A percentile compares a stretch with the other conserved stretches of the same genome.
Conservation (phyloP, 1,140 invertebrate genomes). For the Drosophila arawakana region DNA sequence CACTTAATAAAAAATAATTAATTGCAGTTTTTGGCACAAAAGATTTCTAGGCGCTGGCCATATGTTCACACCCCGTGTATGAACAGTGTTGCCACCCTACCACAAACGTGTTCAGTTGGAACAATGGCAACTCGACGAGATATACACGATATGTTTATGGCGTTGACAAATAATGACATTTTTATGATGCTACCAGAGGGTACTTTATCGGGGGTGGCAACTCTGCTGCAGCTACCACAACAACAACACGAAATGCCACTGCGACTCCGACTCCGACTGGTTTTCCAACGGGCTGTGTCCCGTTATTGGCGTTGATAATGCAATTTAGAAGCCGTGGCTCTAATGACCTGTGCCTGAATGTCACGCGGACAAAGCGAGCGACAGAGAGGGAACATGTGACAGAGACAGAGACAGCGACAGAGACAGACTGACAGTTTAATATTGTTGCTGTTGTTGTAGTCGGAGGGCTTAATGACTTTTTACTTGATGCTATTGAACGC, state of each 20-base stretch:
- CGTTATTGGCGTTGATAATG: slow-evolving; percentile 80
- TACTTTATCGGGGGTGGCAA: slow-evolving; percentile 2
- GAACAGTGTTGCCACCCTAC: slow-evolving; percentile 35
- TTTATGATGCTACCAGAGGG: slow-evolving; percentile 55
- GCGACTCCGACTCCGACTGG: background rate
- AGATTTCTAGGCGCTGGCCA: slow-evolving; percentile 49
- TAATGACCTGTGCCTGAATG: slow-evolving; percentile 72
- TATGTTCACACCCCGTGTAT: slow-evolving; percentile 68
- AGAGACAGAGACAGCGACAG: slow-evolving; percentile 3
- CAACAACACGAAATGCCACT: background rate
- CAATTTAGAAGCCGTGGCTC: slow-evolving; percentile 74
- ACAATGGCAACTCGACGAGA: slow-evolving; percentile 15
- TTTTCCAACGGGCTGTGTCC: slow-evolving; percentile 37
- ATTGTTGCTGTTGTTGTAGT: slow-evolving; percentile 58
- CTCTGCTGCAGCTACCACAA: slow-evolving; percentile 5
- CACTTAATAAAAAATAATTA: slow-evolving; percentile 81
- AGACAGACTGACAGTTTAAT: slow-evolving; percentile 55
- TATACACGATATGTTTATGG: slow-evolving; percentile 55
- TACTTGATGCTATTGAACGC: slow-evolving; percentile 57
- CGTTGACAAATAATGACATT: slow-evolving; percentile 83
- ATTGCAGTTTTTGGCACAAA: slow-evolving; percentile 73
- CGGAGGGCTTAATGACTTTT: slow-evolving; percentile 76
- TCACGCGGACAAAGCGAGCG: slow-evolving; percentile 12
- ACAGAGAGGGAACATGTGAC: background rate
- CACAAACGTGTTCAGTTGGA: slow-evolving; percentile 11